Evolutionary conservation across 2,888 invertebrate genomes (phyloP), one percentile per base, ranked within the genome.

Genomic region (Drosophila tanythrix): DNA sequence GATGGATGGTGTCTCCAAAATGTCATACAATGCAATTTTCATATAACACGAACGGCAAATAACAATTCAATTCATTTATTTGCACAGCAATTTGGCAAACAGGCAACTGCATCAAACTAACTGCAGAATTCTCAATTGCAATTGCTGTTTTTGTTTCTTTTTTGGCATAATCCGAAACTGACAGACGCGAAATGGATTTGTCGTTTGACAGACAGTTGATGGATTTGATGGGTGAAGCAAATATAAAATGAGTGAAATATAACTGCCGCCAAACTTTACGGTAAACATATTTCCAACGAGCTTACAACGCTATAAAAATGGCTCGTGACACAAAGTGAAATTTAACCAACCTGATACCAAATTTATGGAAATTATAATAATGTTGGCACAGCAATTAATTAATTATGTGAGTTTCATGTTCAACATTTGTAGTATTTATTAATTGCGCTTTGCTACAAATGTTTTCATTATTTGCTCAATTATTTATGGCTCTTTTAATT

Each of bases 41-140:
- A 72, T 82, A 82, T 83, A 86, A 80, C 85, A 86, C 80, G 86
- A 86, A 82, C 72, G 67, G 82, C 73, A 86, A 88, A 88, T 82
- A 88, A 86, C 86, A 82, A 88, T 88, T 88, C 84, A 86, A 86
- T 88, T 86, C 81, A 82, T 86, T 86, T 88, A 83, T 86, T 86
- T 88, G 74, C 76, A 70, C 78, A 80, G 74, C 81, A 85, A 83
- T 81, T 81, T 81, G 79, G 62, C 64, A 63, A 66, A 64, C 77
- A 59, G 72, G 58, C 82, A 65, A 70, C 63, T 73, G 65, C 58
- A 74, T 60, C 53, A 55, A 74, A 62, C 62, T 59, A 65, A 67
- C 69, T 81, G 78, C 46, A 59, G 68, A 59, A 68, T 74, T 71
- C 70, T 73, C 68, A 55, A 61, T 64, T 62, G 53, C 18, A 29